These are phyloP conservation scores for Pyrocoelia pectoralis DNA, from an alignment of 2,888 invertebrate species.

Conservation along the genomic window DNA sequence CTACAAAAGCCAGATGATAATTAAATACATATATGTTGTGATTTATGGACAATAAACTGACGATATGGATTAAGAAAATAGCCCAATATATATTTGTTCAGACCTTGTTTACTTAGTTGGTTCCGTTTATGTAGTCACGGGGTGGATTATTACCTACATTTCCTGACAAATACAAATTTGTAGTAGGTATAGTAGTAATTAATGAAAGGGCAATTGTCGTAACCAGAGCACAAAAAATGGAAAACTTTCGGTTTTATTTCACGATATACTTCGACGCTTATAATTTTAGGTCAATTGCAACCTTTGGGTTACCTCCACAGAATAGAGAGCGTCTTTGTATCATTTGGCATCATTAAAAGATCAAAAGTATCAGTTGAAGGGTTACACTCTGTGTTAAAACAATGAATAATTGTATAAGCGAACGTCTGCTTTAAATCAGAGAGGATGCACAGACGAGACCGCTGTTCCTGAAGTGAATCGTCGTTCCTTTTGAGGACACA, in stretches of 20 bases:
- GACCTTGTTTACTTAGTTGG: slow-evolving; percentile 35
- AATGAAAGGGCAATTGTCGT: too few species aligned
- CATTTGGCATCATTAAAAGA: neutral
- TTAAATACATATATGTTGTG: slow-evolving; percentile 39
- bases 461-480: slow-evolving; percentile 43
- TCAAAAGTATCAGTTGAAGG: slow-evolving; percentile 6
- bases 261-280: too few species aligned
- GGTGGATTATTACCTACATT: too few species aligned
- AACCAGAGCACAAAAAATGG: too few species aligned
- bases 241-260: too few species aligned
- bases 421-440: slow-evolving; percentile 45
- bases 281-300: too few species aligned
- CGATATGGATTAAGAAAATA: slow-evolving; percentile 37
- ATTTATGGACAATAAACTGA: slow-evolving; percentile 39
- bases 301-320: too few species aligned
- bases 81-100: slow-evolving; percentile 33
- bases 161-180: too few species aligned
- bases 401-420: slow-evolving; percentile 44
- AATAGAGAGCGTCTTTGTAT: neutral
- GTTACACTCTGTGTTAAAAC: slow-evolving; percentile 29
- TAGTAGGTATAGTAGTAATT: too few species aligned
- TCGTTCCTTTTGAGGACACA: slow-evolving; percentile 40
- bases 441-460: slow-evolving; percentile 39
- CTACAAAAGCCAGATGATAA: slow-evolving; percentile 48
- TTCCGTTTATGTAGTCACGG: slow-evolving; percentile 11